Evolutionary conservation across 2,888 invertebrate genomes (phyloP).

Genomic region (Drosophila sordidula): DNA sequence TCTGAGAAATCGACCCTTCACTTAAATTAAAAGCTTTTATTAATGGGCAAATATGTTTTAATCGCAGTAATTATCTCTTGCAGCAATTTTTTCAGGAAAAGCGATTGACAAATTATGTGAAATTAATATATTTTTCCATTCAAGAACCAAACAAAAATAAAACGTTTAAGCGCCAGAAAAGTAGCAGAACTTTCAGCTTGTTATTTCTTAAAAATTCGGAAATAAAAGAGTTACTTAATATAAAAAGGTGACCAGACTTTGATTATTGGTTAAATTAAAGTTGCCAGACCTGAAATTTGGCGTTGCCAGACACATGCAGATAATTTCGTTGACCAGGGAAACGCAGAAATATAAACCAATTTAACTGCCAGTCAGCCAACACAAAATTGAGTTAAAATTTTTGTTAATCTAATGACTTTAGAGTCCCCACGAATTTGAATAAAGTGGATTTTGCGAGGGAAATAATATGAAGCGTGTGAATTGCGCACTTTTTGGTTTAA

Average conservation of each 20-base stretch:
- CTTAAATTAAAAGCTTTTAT: conserved; percentile 1
- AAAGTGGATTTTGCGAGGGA: conserved; percentile 4
- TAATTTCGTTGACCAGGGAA: too few relatives aligned
- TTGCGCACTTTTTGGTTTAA: conserved; percentile 23
- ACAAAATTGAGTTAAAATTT: conserved; percentile 6
- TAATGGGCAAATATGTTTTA: conserved; percentile 1
- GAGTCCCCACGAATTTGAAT: conserved; percentile 9
- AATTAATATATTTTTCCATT: too few relatives aligned
- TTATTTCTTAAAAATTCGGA: too few relatives aligned
- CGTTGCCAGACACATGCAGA: neutral
- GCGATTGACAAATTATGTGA: too few relatives aligned
- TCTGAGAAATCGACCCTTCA: conserved; percentile 2
- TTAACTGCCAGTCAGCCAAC: neutral
- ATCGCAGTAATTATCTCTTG: neutral
- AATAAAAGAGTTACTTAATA: too few relatives aligned
- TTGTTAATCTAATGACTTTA: conserved; percentile 3
- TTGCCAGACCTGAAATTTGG: neutral
- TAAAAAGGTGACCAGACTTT: too few relatives aligned
- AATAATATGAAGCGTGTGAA: neutral
- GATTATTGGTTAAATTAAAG: too few relatives aligned
- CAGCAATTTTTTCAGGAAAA: too few relatives aligned
- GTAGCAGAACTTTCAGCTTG: too few relatives aligned
- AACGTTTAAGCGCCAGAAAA: too few relatives aligned
- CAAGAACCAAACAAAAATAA: too few relatives aligned
- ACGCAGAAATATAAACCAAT: neutral